Evolutionary conservation across 2,888 invertebrate species (phyloP), one percentile per base, ranked within the genome.

Genomic region (Epistrophe eligans): DNA sequence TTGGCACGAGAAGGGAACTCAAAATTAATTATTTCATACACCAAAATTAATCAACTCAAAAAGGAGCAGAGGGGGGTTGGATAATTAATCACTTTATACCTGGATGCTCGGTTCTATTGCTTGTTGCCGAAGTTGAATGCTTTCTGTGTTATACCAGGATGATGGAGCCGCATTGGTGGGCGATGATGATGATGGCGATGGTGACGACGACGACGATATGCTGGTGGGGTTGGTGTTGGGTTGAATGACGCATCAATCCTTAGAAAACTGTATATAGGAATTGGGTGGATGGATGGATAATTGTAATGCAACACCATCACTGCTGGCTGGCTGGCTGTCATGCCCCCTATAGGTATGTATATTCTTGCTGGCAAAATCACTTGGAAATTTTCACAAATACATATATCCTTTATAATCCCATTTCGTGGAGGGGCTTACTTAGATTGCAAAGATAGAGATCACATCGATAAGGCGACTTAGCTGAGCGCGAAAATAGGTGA

Each of bases 21-120:
- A 88, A 88, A 87, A 88, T 88, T 88, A 88, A 88, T 88, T 88
- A 88, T 88, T 88, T 88, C 79, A 83, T 88, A 80, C 84, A 88
- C 88, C 83, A 70, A 88, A 88, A 88, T 88, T 88, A 88, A 88
- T 88, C 88, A 88, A 88, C 88, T 88, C 88, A 73, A 84, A 77
- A 80, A 77, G 73, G 60, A 76, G 72, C 48, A 4, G 57, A 66
- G 79, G 19, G 48, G 10, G 70, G 72, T 70, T 57, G 62, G 17
- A 77, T 77, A 84, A 88, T 88, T 84, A 88, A 88, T 88, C 88
- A 84, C 71, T 45, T 73, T 64, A 84, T 79, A 79, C 76, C 79
- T 87, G 83, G 79, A 38, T 77, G 70, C 73, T 71, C 38, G 40
- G 40, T 48, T 43, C 55, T 72, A 32, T 58, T 58, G 57, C 57